Evolutionary conservation across 2,888 invertebrate species (phyloP), one percentile per base, ranked within the genome.

Genomic region (Acleris literana): DNA sequence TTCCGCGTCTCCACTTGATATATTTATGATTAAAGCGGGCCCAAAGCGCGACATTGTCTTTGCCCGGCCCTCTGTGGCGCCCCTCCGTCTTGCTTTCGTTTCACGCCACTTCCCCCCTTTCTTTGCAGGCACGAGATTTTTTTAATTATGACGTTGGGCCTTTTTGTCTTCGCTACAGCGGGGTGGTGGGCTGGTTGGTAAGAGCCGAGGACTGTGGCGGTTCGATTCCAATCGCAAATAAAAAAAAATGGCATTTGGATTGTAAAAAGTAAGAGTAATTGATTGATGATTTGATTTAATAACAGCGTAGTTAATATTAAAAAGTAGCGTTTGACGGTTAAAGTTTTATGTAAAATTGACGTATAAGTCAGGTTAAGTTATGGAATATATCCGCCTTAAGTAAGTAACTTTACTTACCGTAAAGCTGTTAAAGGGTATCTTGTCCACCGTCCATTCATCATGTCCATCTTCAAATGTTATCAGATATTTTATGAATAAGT

Each of bases 111-210:
- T 86, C 90, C 89, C 71, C 90, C 90, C 86, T 89, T 89, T 90
- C 90, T 91, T 87, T 90, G 85, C 85, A 84, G 86, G 89, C 88
- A 87, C 88, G 91, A 90, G 90, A 89, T 92, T 92, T 92, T 92
- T 92, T 92, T 92, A 92, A 92, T 92, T 92, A 92, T 92, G 89
- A 92, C 86, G 89, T 92, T 92, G 86, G 78, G 87, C 86, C 85
- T 91, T 92, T 92, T 90, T 92, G 87, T 91, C 90, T 90, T 79
- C 72, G 75, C 74, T 74, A 76, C 77, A 79, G 82, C 74, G 68
- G 68, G 67, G 70, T 70, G 43, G 7, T 61, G 54, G 63, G 69
- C 61, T 59, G 57, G 63, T 61, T 67, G 48, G 61, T n/a, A 53
- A 51, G 18, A 62, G 65, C 29, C 5, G 54, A 6, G 20, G 57